These are phyloP conservation scores for Dicerorhinus sumatrensis DNA, from an alignment of 2,113 vertebrate species.

Conservation along the genomic window DNA sequence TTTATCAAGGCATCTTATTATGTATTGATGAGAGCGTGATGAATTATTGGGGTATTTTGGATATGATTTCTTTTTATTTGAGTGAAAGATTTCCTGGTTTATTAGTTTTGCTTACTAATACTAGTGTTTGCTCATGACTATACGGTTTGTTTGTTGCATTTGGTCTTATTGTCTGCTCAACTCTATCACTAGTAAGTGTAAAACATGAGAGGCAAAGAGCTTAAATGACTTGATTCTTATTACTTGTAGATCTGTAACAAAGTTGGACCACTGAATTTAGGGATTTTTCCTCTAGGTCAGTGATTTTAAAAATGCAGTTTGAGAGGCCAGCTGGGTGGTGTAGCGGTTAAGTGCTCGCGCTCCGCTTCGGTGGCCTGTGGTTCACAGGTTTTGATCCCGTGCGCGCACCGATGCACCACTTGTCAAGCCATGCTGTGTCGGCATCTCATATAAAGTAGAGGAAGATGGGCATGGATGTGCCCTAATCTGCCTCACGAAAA, in stretches of 20 bases:
- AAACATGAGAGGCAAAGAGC: not conserved
- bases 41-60: not conserved
- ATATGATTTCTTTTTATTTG: not conserved
- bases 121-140: not conserved
- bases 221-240: not conserved
- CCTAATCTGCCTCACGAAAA: no score
- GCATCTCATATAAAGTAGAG: no score
- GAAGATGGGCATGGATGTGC: no score
- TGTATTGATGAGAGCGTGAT: not conserved
- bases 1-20: not conserved
- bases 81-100: constrained; percentile 44
- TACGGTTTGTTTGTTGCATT: not conserved
- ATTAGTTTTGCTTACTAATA: constrained; percentile 48
- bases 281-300: not conserved
- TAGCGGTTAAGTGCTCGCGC: no score
- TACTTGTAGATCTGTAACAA: not conserved
- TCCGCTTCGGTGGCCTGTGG: no score
- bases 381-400: no score
- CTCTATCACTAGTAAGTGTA: not conserved
- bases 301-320: constrained; percentile 25
- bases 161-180: not conserved
- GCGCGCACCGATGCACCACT: no score
- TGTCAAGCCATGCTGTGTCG: no score
- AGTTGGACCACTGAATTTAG: not conserved
- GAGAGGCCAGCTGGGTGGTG: no score